Percentiles rank a stretch among this genome's conserved stretches.
phyloP scores from a whole-genome alignment of 2,888 invertebrate species.

The Microctonus brassicae region DNA sequence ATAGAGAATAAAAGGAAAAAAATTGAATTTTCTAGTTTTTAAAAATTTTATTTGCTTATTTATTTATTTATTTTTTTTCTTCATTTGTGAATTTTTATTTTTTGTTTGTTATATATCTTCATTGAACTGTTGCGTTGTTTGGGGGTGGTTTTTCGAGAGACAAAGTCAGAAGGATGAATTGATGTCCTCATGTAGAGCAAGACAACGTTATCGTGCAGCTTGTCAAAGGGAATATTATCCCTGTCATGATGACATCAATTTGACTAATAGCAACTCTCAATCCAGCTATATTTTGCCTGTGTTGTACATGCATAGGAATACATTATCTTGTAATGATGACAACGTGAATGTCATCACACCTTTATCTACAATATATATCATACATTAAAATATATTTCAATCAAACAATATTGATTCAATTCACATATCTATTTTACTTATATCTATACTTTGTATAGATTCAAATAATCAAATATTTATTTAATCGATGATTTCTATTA shows the following conservation, averaged over 20 bases:
- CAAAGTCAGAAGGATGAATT: no score
- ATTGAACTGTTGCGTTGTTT: neutral
- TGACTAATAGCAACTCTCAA: constrained; percentile 44
- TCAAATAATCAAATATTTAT: neutral
- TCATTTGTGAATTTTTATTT: neutral
- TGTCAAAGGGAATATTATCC: constrained; percentile 44
- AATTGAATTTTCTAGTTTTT: neutral
- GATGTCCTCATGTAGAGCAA: constrained; percentile 11
- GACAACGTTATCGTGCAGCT: constrained; percentile 47
- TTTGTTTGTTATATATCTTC: no score
- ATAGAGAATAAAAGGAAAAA: neutral
- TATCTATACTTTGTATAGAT: neutral
- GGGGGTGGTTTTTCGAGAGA: neutral
- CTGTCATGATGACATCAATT: constrained; percentile 45
- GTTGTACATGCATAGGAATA: constrained; percentile 44
- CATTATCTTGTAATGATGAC: constrained; percentile 24
- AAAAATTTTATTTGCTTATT: neutral
- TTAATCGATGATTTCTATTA: neutral
- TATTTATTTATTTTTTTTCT: neutral
- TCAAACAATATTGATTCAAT: neutral
- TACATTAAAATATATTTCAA: neutral
- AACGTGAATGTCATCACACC: neutral
- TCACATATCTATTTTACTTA: neutral
- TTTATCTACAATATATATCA: neutral
- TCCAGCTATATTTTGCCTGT: constrained; percentile 39